Percentiles rank a stretch among this genome's conserved stretches.
These are phyloP conservation scores for Drosophila ficusphila DNA, from an alignment of 1,140 invertebrate species.

Conservation along the genomic window DNA sequence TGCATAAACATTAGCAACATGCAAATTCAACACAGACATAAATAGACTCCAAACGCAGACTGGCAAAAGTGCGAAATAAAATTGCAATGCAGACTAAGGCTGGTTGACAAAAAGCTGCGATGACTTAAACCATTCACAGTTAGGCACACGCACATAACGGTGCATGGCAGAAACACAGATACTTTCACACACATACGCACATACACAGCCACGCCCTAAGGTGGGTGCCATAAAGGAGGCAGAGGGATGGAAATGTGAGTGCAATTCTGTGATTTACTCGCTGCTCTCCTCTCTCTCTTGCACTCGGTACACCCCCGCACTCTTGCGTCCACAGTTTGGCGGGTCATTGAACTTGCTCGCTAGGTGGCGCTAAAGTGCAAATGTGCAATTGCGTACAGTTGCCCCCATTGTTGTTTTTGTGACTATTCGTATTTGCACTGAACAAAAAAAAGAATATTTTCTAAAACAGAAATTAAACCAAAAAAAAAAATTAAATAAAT, in stretches of 20 bases:
- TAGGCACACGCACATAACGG: slow-evolving; percentile 47
- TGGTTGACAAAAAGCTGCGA: slow-evolving; percentile 23
- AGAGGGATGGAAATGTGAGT: slow-evolving; percentile 19
- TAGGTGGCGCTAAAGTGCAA: slow-evolving; percentile 78
- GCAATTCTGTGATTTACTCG: slow-evolving; percentile 74
- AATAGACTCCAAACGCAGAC: not conserved
- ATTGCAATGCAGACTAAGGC: slow-evolving; percentile 17
- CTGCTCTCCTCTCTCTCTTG: slow-evolving; percentile 32
- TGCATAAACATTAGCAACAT: slow-evolving; percentile 4
- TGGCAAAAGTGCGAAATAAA: slow-evolving; percentile 22
- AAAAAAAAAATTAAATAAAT: not conserved
- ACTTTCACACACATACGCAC: slow-evolving; percentile 11
- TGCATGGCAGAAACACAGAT: slow-evolving; percentile 22
- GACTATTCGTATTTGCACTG: slow-evolving; percentile 10
- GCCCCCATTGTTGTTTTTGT: slow-evolving; percentile 40
- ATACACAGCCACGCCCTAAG: slow-evolving; percentile 33
- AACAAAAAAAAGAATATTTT: not conserved
- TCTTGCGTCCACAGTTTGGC: slow-evolving; percentile 37
- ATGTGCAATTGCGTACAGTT: slow-evolving; percentile 76
- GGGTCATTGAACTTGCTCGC: slow-evolving; percentile 75
- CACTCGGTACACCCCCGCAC: slow-evolving; percentile 1
- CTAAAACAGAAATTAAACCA: too few relatives aligned
- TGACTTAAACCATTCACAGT: slow-evolving; percentile 48
- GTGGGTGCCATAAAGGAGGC: slow-evolving; percentile 16
- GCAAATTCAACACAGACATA: not conserved